phyloP scores from a whole-genome alignment of 2,888 invertebrate genomes.

The Sceliomorpha sp. region DNA sequence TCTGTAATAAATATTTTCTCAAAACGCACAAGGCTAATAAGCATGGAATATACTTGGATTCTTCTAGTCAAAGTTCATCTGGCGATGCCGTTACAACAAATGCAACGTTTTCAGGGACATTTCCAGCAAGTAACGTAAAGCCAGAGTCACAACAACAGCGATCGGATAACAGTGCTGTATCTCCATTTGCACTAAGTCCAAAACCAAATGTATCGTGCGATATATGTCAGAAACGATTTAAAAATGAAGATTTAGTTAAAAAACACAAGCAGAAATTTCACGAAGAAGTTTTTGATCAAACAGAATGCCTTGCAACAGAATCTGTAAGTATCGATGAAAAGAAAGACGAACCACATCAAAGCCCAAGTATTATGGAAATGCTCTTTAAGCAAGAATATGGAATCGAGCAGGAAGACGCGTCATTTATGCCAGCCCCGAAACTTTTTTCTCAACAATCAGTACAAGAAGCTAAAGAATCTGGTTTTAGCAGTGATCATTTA shows the following conservation, averaged over 20 bases:
- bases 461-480: conserved; percentile 86
- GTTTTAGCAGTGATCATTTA: conserved; percentile 87
- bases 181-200: conserved; percentile 43
- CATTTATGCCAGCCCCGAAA: conserved; percentile 68
- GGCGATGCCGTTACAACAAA: conserved; percentile 45
- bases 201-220: conserved; percentile 83
- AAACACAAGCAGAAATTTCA: conserved; percentile 87
- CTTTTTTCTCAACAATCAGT: conserved; percentile 75
- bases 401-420: conserved; percentile 73
- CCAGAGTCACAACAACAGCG: conserved; percentile 35
- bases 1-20: conserved; percentile 98
- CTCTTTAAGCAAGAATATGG: conserved; percentile 75
- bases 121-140: conserved; percentile 56
- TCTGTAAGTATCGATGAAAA: conserved; percentile 64
- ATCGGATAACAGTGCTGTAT: conserved; percentile 20
- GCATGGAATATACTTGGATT: conserved; percentile 93
- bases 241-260: conserved; percentile 86
- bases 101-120: conserved; percentile 23
- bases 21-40: conserved; percentile 99
- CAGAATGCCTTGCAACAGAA: conserved; percentile 36
- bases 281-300: conserved; percentile 77
- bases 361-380: conserved; percentile 73
- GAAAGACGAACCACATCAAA: conserved; percentile 63
- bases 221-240: conserved; percentile 87
- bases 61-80: conserved; percentile 71